Base-by-base conservation (phyloP, 2,888 invertebrate species). In the Heteropelma amictum region DNA sequence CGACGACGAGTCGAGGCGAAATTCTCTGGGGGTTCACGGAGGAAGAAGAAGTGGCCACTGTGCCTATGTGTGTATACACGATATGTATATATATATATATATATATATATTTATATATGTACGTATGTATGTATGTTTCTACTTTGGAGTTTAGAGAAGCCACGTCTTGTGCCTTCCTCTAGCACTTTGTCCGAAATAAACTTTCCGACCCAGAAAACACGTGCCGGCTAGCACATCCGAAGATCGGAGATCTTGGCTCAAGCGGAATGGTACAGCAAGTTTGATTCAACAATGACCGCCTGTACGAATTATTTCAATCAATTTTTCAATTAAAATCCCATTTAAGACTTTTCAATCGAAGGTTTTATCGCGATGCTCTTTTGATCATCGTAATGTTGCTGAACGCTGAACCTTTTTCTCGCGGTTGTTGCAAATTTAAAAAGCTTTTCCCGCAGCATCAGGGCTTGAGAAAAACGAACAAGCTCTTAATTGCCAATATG, bases 131-230 rank as follows among this genome's bases (percentile, higher is more conserved):
- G 47, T 23, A 61, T 47, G 69, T 53, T 63, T 58, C 64, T 54
- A 64, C 72, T 72, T 69, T 53, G 53, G n/a, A n/a, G n/a, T n/a
- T n/a, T n/a, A n/a, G n/a, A n/a, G n/a, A n/a, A n/a, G n/a, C n/a
- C n/a, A n/a, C n/a, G n/a, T n/a, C n/a, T n/a, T n/a, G n/a, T n/a
- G n/a, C n/a, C n/a, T n/a, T n/a, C n/a, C n/a, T n/a, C 64, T 74
- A 60, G 69, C 69, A 74, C 64, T 74, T 53, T 12, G 56, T 67
- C 75, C 75, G 67, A 78, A 78, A 77, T 78, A 78, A 78, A 72
- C 78, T 67, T 68, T 49, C 63, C 75, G 78, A 78, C 78, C 78
- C 78, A 78, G 77, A 78, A 78, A 77, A 60, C 73, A 67, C 58
- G 69, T 74, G 74, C n/a, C n/a, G n/a, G n/a, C 73, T 69, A 38